Evolutionary conservation across 2,113 vertebrate species (phyloP).

Genomic region (Siniperca knerii): DNA sequence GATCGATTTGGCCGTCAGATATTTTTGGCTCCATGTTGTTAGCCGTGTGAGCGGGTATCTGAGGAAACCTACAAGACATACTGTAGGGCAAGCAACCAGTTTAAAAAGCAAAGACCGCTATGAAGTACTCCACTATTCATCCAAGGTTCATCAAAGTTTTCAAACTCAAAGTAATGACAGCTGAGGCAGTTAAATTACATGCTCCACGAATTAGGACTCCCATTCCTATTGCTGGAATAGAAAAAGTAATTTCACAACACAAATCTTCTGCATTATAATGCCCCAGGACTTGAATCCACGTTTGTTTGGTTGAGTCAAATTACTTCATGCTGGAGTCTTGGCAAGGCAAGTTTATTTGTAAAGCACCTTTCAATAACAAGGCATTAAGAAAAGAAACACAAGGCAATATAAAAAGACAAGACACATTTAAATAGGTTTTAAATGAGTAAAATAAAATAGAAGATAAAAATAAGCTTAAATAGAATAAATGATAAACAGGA

Average conservation of each 20-base stretch:
- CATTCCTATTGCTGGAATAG: slow-evolving; percentile 31
- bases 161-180: slow-evolving; percentile 23
- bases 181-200: slow-evolving; percentile 43
- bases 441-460: not conserved
- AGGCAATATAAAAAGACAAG: not conserved
- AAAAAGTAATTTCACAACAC: slow-evolving; percentile 50
- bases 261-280: slow-evolving; percentile 36
- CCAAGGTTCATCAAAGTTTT: slow-evolving; percentile 23
- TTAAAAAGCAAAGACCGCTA: not conserved
- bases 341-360: not conserved
- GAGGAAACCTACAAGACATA: not conserved
- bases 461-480: not conserved
- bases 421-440: not conserved
- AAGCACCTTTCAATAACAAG: not conserved
- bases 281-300: slow-evolving; percentile 41
- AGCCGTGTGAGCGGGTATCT: not conserved
- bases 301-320: slow-evolving; percentile 49
- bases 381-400: not conserved
- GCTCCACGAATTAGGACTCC: slow-evolving; percentile 32
- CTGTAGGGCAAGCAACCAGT: not conserved
- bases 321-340: not conserved
- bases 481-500: not conserved
- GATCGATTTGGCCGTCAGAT: slow-evolving; percentile 10
- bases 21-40: not conserved
- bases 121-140: not conserved